Conservation (phyloP, 2,888 invertebrate genomes). For the Microplitis manilae region DNA sequence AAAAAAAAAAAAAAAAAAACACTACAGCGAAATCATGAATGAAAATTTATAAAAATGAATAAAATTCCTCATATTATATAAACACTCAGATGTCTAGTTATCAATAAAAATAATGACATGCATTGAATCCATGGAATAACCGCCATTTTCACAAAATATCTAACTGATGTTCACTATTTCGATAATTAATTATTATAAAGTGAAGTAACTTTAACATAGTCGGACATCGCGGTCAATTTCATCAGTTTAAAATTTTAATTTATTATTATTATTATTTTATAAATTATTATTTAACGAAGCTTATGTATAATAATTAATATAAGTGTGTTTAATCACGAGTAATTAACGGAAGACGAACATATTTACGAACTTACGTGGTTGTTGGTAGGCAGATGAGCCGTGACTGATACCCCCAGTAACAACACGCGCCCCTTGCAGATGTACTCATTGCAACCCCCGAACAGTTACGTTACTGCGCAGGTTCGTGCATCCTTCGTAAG, state of each 20-base stretch:
- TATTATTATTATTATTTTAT: slow-evolving; percentile 7
- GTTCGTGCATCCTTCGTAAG: slow-evolving; percentile 54
- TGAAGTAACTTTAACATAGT: not conserved
- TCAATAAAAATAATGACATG: not conserved
- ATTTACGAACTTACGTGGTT: slow-evolving; percentile 67
- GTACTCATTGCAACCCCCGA: slow-evolving; percentile 50
- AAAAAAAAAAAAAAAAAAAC: not conserved
- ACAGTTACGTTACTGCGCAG: slow-evolving; percentile 62
- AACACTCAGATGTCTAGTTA: not conserved
- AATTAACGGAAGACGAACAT: slow-evolving; percentile 42
- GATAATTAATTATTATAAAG: not conserved
- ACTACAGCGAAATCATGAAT: slow-evolving; percentile 31
- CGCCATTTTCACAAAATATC: slow-evolving; percentile 46
- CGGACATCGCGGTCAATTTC: not conserved
- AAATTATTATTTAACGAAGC: not conserved
- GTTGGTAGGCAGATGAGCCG: slow-evolving; percentile 69
- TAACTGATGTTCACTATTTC: not conserved
- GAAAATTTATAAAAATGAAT: slow-evolving; percentile 10
- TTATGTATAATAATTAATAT: slow-evolving; percentile 3
- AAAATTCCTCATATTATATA: not conserved
- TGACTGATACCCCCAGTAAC: slow-evolving; percentile 70
- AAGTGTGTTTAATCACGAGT: slow-evolving; percentile 19
- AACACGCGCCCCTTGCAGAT: slow-evolving; percentile 65
- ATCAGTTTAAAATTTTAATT: not conserved
- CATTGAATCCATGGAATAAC: slow-evolving; percentile 29